phyloP scores from a whole-genome alignment of 64 coral and sea anemone genomes.

The Montipora capricornis region DNA sequence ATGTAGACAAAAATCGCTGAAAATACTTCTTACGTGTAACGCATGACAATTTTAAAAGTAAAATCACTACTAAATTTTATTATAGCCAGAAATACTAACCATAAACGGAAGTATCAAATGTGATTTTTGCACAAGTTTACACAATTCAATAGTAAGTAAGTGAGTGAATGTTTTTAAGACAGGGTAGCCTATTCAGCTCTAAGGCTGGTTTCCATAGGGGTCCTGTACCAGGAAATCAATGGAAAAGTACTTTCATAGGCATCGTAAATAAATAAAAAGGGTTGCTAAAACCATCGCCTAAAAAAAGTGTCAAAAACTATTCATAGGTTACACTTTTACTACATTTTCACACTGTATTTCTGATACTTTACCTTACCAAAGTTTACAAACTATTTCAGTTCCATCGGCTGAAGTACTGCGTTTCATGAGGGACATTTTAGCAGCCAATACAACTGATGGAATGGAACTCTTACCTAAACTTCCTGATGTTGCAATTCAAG shows the following conservation, averaged over 20 bases:
- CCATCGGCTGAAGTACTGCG: constrained; percentile 13
- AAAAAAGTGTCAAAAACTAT: neutral
- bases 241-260: neutral
- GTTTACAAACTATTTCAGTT: constrained; percentile 11
- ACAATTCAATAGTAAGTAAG: neutral
- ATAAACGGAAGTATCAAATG: neutral
- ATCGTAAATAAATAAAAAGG: neutral
- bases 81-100: neutral
- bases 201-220: neutral
- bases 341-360: neutral
- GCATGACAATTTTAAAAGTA: neutral
- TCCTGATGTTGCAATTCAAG: neutral
- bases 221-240: neutral
- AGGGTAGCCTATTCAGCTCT: neutral
- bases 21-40: neutral
- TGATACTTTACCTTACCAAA: constrained; percentile 10
- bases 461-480: neutral
- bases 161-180: neutral
- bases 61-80: constrained; percentile 1
- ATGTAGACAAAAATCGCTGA: neutral
- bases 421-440: neutral
- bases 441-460: constrained; percentile 9
- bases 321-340: constrained; percentile 2
- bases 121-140: too few species aligned
- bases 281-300: neutral